These are phyloP conservation scores for Mormyrus lacerda DNA, from an alignment of 2,113 vertebrate species.

Conservation along the genomic window DNA sequence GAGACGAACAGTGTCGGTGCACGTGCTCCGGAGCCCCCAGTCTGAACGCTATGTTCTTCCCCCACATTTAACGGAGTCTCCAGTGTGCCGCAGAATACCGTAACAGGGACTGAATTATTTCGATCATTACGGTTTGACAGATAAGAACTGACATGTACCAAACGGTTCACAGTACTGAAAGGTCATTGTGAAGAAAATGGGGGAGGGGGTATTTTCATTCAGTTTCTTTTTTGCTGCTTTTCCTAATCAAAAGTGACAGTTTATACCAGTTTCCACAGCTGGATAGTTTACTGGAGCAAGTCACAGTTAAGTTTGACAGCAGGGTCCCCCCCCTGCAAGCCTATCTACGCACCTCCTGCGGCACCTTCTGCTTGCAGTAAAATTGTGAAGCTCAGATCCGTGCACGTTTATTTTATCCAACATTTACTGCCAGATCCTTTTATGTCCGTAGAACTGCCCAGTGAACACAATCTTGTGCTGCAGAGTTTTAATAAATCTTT, in stretches of 20 bases:
- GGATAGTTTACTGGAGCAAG: background rate
- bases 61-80: background rate
- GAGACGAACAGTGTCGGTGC: background rate
- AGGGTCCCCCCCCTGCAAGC: background rate
- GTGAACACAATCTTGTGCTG: background rate
- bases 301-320: background rate
- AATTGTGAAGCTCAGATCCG: background rate
- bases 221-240: background rate
- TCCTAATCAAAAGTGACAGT: background rate
- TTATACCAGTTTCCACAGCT: background rate
- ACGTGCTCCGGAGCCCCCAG: background rate
- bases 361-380: background rate
- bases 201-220: background rate
- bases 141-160: background rate
- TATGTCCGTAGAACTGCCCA: background rate
- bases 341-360: background rate
- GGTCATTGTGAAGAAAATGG: background rate
- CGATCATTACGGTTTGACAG: background rate
- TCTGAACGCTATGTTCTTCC: background rate
- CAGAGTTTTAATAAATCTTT: conserved; percentile 1
- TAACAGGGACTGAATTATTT: background rate
- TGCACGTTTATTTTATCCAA: background rate
- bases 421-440: background rate
- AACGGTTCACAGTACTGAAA: background rate
- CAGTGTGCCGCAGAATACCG: background rate